Conservation (phyloP, 2,113 vertebrate species). For the Raja brachyura region DNA sequence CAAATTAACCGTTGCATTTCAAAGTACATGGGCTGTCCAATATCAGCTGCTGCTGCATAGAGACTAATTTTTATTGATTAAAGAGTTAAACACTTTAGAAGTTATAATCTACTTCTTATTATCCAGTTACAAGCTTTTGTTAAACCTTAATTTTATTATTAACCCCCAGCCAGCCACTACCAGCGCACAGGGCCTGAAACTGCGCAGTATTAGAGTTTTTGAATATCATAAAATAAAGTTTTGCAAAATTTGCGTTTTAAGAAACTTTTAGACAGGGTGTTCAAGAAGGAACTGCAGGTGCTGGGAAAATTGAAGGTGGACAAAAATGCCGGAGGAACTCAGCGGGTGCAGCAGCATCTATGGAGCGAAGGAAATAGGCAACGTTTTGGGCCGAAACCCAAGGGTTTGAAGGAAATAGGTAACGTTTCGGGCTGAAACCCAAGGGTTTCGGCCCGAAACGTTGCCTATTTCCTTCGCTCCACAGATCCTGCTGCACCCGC, state of each 20-base stretch:
- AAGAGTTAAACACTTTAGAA: slow-evolving; percentile 29
- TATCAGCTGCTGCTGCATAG: neutral
- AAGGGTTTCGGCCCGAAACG: no score
- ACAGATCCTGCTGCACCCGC: no score
- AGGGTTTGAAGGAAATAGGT: no score
- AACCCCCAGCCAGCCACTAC: neutral
- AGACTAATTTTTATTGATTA: slow-evolving; percentile 21
- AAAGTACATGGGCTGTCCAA: slow-evolving; percentile 25
- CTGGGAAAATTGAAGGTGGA: no score
- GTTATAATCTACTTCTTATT: slow-evolving; percentile 17
- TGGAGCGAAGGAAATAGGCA: no score
- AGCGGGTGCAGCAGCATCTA: no score
- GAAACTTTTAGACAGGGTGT: no score
- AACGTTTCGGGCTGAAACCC: no score
- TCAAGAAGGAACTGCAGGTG: no score
- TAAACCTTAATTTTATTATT: neutral
- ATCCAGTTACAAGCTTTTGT: neutral
- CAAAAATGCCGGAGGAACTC: no score
- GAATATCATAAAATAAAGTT: neutral
- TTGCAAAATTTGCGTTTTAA: neutral
- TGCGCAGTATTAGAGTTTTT: neutral
- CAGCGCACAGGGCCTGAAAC: neutral
- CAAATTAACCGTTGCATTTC: slow-evolving; percentile 21
- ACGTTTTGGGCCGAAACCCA: no score
- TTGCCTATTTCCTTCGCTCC: no score